Evolutionary conservation across 2,113 vertebrate species (phyloP).

Genomic region (Pyrgilauda ruficollis): DNA sequence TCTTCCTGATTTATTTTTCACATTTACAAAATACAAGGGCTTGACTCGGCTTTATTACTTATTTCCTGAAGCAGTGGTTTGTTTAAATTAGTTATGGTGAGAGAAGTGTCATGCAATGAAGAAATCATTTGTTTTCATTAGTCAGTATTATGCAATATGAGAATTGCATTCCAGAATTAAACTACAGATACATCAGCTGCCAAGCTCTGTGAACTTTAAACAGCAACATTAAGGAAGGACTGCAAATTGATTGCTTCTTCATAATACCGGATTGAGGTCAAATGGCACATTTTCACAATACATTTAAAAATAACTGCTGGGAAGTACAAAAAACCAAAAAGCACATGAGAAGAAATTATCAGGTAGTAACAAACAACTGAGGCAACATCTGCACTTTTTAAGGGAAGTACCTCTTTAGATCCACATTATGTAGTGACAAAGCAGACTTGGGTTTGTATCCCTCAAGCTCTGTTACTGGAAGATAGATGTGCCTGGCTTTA

Average conservation of each 20-base stretch:
- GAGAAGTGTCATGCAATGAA: not conserved
- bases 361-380: not conserved
- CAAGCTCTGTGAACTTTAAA: not conserved
- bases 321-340: not conserved
- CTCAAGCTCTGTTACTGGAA: not conserved
- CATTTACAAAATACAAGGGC: not conserved
- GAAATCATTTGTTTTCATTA: not conserved
- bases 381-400: not conserved
- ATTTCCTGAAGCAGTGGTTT: not conserved
- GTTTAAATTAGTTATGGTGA: not conserved
- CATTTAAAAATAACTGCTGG: not conserved
- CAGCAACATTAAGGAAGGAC: not conserved
- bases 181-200: not conserved
- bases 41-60: not conserved
- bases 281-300: not conserved
- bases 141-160: not conserved
- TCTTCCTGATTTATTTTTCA: not conserved
- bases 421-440: not conserved
- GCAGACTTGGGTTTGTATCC: not conserved
- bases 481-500: not conserved
- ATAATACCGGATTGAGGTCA: not conserved
- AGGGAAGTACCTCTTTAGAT: not conserved
- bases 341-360: not conserved
- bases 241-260: not conserved
- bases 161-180: not conserved